Conservation (phyloP, 2,888 invertebrate genomes). For the Acrobasis suavella region DNA sequence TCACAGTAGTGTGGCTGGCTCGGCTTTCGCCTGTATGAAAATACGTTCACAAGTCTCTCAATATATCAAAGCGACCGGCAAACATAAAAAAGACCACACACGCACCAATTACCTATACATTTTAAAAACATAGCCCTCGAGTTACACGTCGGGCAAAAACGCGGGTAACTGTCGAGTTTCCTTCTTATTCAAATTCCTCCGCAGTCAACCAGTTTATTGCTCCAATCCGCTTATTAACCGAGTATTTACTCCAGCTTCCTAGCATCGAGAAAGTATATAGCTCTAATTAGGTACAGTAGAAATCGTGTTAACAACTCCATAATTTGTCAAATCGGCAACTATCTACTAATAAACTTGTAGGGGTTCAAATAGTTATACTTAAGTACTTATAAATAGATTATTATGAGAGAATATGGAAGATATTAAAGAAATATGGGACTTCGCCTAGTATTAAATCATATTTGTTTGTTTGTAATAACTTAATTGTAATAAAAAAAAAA, state of each 20-base stretch:
- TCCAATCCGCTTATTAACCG: constrained; percentile 16
- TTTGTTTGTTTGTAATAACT: no score
- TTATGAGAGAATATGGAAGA: no score
- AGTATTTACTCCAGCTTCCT: constrained; percentile 26
- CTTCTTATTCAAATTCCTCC: constrained; percentile 8
- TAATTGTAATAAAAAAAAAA: no score
- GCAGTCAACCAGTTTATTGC: constrained; percentile 13
- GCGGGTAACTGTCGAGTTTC: background rate
- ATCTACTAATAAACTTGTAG: constrained; percentile 25
- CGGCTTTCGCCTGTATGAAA: no score
- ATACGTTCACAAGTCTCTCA: no score
- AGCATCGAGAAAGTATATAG: constrained; percentile 36
- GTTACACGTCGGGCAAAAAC: background rate
- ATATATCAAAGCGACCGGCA: no score
- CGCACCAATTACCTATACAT: background rate
- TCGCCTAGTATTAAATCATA: no score
- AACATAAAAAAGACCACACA: no score
- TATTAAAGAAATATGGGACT: no score
- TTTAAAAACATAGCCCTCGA: background rate
- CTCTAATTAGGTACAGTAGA: constrained; percentile 34
- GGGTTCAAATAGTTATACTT: no score
- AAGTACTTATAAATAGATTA: no score
- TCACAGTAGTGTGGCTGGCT: no score
- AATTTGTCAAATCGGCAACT: constrained; percentile 61
- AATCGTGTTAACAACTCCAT: constrained; percentile 50